Base-by-base conservation (phyloP, 1,140 invertebrate species). In the Metaphire vulgaris region DNA sequence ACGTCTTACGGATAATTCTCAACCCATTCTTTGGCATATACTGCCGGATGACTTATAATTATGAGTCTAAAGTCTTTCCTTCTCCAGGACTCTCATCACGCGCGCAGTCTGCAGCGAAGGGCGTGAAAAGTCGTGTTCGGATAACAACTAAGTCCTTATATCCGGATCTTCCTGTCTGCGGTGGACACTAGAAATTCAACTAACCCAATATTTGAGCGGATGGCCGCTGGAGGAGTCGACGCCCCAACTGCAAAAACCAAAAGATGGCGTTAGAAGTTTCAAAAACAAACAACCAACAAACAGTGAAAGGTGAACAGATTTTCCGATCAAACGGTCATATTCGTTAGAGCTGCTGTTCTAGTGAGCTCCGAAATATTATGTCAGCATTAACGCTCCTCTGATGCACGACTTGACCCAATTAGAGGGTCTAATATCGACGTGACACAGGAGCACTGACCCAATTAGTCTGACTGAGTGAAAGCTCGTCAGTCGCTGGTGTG, bases 381-480 rank as follows among this genome's bases (percentile, higher is more conserved):
- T 56, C 6, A 56, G 21, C 41, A 21, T 56, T 56, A 56, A 6
- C 21, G 41, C 41, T 6, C 21, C 21, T 56, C 21, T 56, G 41
- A 56, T 12, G 21, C 41, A 21, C 41, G 41, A n/a, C n/a, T 56
- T 56, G 21, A 6, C 21, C 6, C 21, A 56, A 56, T 21, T 56
- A 56, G 6, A 56, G 41, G 6, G 6, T 56, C 41, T 56, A 56
- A 12, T 56, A 56, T 6, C 41, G 41, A 56, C 6, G 41, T 12
- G 6, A 56, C 21, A 56, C 6, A 6, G 21, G 41, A 56, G 41
- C 41, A 80, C 83, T 75, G 80, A 88, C 87, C 95, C 95, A 0
- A 97, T 86, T 79, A 98, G 91, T 81, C 93, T 90, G 0, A 97
- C 93, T 29, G 94, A 95, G 85, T 97, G 95, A 81, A 92, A 93